Conservation (phyloP, 2,888 invertebrate genomes). For the Heliconius charithonia region DNA sequence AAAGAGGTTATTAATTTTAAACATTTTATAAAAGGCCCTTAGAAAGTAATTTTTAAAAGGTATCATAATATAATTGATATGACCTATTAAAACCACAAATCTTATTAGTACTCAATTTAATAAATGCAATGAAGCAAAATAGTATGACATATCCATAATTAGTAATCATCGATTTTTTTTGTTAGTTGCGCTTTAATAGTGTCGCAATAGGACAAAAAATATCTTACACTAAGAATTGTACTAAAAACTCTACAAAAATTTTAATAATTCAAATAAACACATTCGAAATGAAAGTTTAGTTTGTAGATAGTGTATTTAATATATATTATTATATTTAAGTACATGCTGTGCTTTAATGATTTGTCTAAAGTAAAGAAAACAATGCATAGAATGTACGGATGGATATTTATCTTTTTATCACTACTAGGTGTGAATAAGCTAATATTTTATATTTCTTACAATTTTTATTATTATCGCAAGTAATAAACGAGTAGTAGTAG, state of each 20-base stretch:
- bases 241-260: too few relatives aligned
- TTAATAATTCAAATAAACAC: neutral
- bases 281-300: neutral
- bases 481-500: too few relatives aligned
- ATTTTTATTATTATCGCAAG: too few relatives aligned
- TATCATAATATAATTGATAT: neutral
- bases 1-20: too few relatives aligned
- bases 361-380: neutral
- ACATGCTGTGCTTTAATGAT: neutral
- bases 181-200: neutral
- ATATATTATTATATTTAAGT: neutral
- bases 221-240: neutral
- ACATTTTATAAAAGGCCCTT: too few relatives aligned
- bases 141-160: too few relatives aligned
- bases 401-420: neutral
- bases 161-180: neutral
- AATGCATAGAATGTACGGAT: neutral
- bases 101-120: neutral
- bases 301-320: conserved; percentile 13
- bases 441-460: neutral
- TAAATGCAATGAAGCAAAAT: neutral
- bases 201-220: neutral
- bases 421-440: conserved; percentile 1
- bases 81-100: neutral
- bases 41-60: neutral